These are phyloP conservation scores for Crotalus helleri DNA, from an alignment of 2,113 vertebrate genomes.

Conservation along the genomic window DNA sequence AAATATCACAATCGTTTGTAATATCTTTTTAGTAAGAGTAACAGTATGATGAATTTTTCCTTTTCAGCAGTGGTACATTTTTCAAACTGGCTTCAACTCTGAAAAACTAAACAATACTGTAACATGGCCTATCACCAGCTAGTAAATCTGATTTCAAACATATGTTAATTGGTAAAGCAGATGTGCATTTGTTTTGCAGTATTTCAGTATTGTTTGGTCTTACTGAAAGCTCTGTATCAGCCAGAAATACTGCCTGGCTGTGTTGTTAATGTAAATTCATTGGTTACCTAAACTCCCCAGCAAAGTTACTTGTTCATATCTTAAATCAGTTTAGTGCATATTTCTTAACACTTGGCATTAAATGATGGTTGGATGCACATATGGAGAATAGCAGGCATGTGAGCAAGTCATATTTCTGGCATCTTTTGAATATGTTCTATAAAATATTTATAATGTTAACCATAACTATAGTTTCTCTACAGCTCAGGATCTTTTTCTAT, in stretches of 20 bases:
- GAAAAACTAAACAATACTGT: not conserved
- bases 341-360: not conserved
- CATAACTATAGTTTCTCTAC: not conserved
- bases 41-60: not conserved
- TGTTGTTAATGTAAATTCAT: not conserved
- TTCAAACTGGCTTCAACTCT: not conserved
- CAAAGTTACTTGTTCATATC: not conserved
- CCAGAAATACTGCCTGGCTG: not conserved
- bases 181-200: constrained; percentile 5
- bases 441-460: not conserved
- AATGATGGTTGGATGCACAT: not conserved
- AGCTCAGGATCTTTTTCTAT: not conserved
- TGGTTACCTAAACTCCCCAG: not conserved
- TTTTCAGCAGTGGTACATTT: not conserved
- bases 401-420: not conserved
- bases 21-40: not conserved
- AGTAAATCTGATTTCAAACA: not conserved
- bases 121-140: not conserved
- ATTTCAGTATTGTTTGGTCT: constrained; percentile 1
- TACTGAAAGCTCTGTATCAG: not conserved
- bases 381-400: not conserved
- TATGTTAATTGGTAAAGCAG: constrained; percentile 12
- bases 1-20: not conserved
- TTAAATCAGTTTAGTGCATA: not conserved
- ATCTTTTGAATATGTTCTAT: not conserved